Base-by-base conservation (phyloP, 2,797 vertebrate genomes). In the Trachops cirrhosus region DNA sequence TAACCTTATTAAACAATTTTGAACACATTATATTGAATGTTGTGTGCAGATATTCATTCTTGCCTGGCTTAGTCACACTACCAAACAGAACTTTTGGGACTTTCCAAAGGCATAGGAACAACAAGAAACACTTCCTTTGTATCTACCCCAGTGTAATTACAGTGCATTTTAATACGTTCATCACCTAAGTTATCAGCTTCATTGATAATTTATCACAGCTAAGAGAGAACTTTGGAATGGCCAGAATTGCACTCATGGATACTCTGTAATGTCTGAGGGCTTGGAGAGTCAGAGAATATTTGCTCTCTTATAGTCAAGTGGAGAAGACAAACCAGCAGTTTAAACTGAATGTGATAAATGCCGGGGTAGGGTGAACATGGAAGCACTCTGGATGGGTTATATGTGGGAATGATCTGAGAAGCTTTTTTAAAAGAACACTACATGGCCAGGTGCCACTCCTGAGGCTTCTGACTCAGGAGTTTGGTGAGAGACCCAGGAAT, bases 1-100 rank as follows among this genome's bases (percentile, higher is more conserved):
- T 41, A 75, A 74, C 32, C 32, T 86, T 90, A 39, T 50, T 37
- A 89, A 87, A 71, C 44, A 93, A 39, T 19, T 91, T 39, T 83
- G 75, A 94, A 29, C 39, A 71, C 26, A 44, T 19, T 50, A 29
- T 9, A 15, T 87, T 88, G 57, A 34, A 26, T 41, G 52, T 54
- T 67, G 2, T 73, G 9, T 50, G 37, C 19, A 22, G n/a, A n/a
- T n/a, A n/a, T n/a, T 78, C 59, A 9, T 94, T 89, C 89, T 83
- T 95, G 80, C 94, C 59, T 24, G 73, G 64, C 62, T 93, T 78
- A 96, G 90, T 95, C 96, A 97, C 34, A 34, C 21, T 71, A 89
- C 22, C 68, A 75, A 57, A 21, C 80, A 73, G 59, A 82, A 97
- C 89, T 95, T 89, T 74, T 19, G 94, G 84, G 83, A 95, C 84